Evolutionary conservation across 2,113 vertebrate species (phyloP), one percentile per base, ranked within the genome.

Genomic region (Tylochromis polylepis): DNA sequence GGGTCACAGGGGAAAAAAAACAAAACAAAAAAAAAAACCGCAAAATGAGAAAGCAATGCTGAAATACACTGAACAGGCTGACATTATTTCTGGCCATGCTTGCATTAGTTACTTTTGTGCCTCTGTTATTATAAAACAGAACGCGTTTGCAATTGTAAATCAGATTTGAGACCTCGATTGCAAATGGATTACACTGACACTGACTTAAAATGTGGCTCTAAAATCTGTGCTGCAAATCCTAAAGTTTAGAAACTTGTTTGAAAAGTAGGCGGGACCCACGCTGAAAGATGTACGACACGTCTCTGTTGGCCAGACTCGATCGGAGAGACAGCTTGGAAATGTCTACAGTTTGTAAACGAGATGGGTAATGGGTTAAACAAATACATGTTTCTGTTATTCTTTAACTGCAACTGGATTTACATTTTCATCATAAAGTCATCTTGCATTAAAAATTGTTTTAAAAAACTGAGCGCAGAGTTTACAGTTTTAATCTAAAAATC

Each of bases 1-100:
- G 10, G 1, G 16, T 49, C 41, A 75, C 22, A 0, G 1, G 5
- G 51, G 6, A 3, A 1, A 0, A 0, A 29, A 29, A 3, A 31
- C 5, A 31, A 0, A 18, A n/a, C n/a, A n/a, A n/a, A n/a, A n/a
- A n/a, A n/a, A n/a, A n/a, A n/a, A n/a, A n/a, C n/a, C n/a, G 14
- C 49, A 18, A 8, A 18, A 18, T 51, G 15, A 49, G 6, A 2
- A 15, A 72, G 67, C 24, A 11, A 51, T 31, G 43, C 16, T 49
- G 24, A 77, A 20, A 75, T 29, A 20, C 15, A 75, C 43, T 12
- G 43, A 18, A 49, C 1, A 18, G 24, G 70, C 27, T 75, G 70
- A 77, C 70, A 31, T 77, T 8, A 77, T 20, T 51, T 75, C 41
- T 49, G 41, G 43, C 43, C 43, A 75, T 49, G 16, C 43, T 29